Evolutionary conservation across 2,888 invertebrate species (phyloP), one percentile per base, ranked within the genome.

Genomic region (Drosophila subquinaria): DNA sequence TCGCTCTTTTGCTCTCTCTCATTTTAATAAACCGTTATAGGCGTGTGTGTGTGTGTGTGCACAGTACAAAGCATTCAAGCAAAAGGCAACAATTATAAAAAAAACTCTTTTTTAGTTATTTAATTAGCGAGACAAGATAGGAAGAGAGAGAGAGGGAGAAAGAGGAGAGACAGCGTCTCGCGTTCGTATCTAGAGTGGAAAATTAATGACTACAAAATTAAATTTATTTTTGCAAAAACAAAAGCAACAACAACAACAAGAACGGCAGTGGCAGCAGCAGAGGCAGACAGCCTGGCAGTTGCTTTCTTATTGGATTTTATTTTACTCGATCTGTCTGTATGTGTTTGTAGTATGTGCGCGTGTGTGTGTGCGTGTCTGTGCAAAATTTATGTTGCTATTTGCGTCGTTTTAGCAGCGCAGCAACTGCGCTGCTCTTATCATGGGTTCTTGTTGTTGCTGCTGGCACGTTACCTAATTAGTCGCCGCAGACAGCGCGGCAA

Each of bases 391-490:
- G 87, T 82, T 88, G 73, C 81, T 87, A 83, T 83, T 83, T 83
- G 83, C 83, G 90, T 83, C 73, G 86, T 71, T 79, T 52, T 63
- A 69, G 82, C 83, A 71, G 90, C 88, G 88, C 82, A 61, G 82
- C 82, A 40, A 67, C 82, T 69, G 82, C 80, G 80, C 83, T 82
- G 90, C 89, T 57, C 69, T 76, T 86, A 78, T 89, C 88, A 73
- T 79, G 82, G 82, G 75, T 73, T 51, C 40, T 52, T 69, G 66
- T 74, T 73, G 68, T 68, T 69, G 73, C 82, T 91, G 81, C 83
- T 91, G 81, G 88, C 82, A 82, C 79, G 84, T 88, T 90, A 90
- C 91, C 90, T 91, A 90, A 90, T 92, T 91, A 92, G 91, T 80
- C 78, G 90, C 74, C 78, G 77, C 81, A 92, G 91, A 91, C 92